A percentile compares a stretch with the other conserved stretches of the same genome.
Evolutionary conservation across 2,888 invertebrate species (phyloP).

Genomic region (Blastobasis adustella): DNA sequence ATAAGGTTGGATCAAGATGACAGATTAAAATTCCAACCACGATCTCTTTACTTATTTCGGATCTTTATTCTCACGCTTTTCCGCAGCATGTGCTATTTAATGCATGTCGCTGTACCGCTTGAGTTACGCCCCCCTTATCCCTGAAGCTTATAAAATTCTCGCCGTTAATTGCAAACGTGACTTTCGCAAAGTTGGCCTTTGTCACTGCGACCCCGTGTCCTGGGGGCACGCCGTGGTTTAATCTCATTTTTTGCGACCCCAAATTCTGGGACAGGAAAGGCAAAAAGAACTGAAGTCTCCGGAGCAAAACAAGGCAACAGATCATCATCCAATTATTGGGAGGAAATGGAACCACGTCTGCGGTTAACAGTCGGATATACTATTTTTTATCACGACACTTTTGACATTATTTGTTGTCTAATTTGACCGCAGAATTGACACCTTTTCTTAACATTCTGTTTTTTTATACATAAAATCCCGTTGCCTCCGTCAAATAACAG

Average conservation of each 20-base stretch:
- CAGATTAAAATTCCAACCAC: too few relatives aligned
- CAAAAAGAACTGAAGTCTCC: constrained; percentile 42
- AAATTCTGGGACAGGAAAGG: constrained; percentile 39
- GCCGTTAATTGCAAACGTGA: constrained; percentile 24
- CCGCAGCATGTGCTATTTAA: constrained; percentile 5
- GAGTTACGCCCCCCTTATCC: constrained; percentile 12
- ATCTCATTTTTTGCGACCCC: constrained; percentile 10
- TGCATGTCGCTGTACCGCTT: constrained; percentile 5
- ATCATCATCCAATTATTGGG: constrained; percentile 65
- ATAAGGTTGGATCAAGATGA: too few relatives aligned
- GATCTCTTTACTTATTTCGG: too few relatives aligned
- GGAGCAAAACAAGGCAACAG: constrained; percentile 47
- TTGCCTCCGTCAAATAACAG: too few relatives aligned
- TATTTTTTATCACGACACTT: too few relatives aligned
- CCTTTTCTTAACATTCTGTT: too few relatives aligned
- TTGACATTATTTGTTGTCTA: too few relatives aligned
- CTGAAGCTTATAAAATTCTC: constrained; percentile 5
- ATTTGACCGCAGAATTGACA: too few relatives aligned
- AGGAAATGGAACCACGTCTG: constrained; percentile 59
- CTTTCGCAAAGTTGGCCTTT: constrained; percentile 6
- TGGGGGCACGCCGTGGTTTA: background rate
- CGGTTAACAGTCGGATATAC: constrained; percentile 8
- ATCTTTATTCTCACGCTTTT: background rate
- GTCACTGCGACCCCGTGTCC: background rate
- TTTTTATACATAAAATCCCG: too few relatives aligned